A percentile compares a stretch with the other conserved stretches of the same genome.
These are phyloP conservation scores for Cyclura pinguis DNA, from an alignment of 2,797 vertebrate genomes.

Conservation along the genomic window DNA sequence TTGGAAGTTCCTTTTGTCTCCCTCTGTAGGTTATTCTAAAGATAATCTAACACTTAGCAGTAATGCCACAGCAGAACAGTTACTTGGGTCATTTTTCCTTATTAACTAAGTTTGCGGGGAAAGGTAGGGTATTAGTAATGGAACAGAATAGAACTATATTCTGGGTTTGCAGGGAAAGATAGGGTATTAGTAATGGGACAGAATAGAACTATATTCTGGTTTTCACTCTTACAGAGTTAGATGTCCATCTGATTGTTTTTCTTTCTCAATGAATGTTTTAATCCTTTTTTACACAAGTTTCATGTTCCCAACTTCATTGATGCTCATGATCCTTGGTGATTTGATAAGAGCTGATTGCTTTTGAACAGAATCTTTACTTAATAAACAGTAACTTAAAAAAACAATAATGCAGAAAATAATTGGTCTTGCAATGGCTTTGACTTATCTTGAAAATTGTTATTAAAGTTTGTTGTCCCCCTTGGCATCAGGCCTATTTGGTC, in stretches of 20 bases:
- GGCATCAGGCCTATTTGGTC: not conserved
- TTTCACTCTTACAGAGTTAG: not conserved
- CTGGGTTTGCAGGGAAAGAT: too few relatives aligned
- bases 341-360: not conserved
- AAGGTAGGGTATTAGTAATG: too few relatives aligned
- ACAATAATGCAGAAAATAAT: not conserved
- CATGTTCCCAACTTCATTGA: not conserved
- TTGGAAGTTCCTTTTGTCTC: not conserved
- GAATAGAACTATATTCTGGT: not conserved
- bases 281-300: not conserved
- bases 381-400: slow-evolving; percentile 28
- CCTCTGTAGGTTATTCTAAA: too few relatives aligned
- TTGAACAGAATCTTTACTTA: slow-evolving; percentile 1
- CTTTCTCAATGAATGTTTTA: not conserved
- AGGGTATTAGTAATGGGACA: too few relatives aligned
- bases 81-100: not conserved
- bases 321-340: not conserved
- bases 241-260: not conserved
- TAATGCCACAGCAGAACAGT: not conserved
- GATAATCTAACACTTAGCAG: not conserved
- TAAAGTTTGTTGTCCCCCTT: not conserved
- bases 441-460: not conserved
- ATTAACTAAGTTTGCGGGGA: too few relatives aligned
- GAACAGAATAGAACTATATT: not conserved
- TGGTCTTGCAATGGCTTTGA: not conserved